Conservation (phyloP, 2,797 vertebrate genomes). For the Channallabes apus region DNA sequence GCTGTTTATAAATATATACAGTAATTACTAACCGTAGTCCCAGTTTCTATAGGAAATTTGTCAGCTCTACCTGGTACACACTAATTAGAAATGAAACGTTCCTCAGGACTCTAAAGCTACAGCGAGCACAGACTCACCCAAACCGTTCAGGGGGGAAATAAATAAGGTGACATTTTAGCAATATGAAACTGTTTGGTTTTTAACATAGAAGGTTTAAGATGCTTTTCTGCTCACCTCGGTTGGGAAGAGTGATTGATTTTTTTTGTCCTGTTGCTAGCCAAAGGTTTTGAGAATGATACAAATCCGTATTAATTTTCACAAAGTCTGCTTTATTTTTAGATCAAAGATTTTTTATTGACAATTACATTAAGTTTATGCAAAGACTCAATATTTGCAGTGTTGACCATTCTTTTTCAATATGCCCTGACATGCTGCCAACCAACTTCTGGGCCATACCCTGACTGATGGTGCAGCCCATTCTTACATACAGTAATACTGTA, state of each 20-base stretch:
- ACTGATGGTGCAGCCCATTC: no score
- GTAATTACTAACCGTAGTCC: not conserved
- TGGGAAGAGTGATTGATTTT: not conserved
- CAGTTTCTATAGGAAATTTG: not conserved
- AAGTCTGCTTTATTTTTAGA: no score
- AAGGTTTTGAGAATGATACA: no score
- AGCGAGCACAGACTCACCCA: not conserved
- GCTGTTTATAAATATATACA: not conserved
- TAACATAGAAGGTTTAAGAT: not conserved
- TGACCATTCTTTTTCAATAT: no score
- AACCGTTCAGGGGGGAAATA: not conserved
- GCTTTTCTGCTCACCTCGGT: not conserved
- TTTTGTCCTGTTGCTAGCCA: not conserved
- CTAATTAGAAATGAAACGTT: not conserved
- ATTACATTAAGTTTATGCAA: no score
- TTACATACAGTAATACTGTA: no score
- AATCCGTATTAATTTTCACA: no score
- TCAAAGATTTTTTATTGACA: no score
- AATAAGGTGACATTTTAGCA: not conserved
- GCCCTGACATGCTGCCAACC: no score
- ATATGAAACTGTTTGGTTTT: not conserved
- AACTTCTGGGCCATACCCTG: no score
- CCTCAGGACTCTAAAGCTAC: not conserved
- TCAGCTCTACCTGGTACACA: not conserved
- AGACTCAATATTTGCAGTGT: no score